phyloP scores from a whole-genome alignment of 2,797 vertebrate species.

The Neosalanx taihuensis region DNA sequence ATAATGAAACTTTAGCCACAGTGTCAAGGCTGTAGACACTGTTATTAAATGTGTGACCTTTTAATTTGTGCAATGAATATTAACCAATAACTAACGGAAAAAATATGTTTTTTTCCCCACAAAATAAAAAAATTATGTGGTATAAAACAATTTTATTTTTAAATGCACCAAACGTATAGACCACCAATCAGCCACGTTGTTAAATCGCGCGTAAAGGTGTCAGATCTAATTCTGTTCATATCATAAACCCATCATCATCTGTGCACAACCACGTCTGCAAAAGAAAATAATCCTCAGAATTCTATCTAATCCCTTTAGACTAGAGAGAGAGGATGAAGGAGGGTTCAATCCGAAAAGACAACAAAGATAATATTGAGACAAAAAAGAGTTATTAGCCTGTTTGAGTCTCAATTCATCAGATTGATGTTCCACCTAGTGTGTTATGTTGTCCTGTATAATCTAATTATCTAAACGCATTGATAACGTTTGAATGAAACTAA shows the following conservation, averaged over 20 bases:
- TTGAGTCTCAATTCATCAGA: not conserved
- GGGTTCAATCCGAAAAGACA: not conserved
- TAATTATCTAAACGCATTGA: not conserved
- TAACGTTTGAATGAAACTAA: no score
- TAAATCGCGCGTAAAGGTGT: not conserved
- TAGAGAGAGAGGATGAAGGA: not conserved
- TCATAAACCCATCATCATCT: not conserved
- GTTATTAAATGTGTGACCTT: no score
- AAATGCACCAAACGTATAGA: no score
- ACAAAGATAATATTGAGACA: not conserved
- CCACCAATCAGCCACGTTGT: no score
- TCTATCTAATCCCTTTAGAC: conserved; percentile 13
- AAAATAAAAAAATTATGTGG: no score
- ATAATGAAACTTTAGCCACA: no score
- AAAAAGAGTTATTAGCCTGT: not conserved
- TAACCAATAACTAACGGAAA: not conserved
- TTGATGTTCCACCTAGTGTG: not conserved
- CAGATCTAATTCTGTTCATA: not conserved
- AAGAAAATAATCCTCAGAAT: conserved; percentile 1
- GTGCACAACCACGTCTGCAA: not conserved
- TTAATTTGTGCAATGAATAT: not conserved
- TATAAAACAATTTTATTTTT: no score
- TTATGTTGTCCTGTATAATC: not conserved
- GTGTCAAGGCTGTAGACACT: no score
- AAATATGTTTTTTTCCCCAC: not conserved